Percentiles rank a stretch among this genome's conserved stretches.
Conservation (phyloP, 2,888 invertebrate genomes). For the Ophion obscuratus region DNA sequence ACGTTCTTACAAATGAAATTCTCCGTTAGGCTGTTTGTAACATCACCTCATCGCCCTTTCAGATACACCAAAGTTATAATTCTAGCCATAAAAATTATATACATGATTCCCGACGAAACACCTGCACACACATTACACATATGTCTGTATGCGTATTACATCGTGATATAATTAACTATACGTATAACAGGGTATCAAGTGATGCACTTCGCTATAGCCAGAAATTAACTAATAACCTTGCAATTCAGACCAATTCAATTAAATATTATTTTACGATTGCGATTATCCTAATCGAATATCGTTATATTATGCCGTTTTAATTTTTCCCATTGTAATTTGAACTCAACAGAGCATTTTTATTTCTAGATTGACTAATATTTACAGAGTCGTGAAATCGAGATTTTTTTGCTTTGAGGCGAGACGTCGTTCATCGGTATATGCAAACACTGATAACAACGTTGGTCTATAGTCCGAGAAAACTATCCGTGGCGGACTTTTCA, state of each 20-base stretch:
- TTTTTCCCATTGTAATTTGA: neutral
- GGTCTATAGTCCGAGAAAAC: too few relatives aligned
- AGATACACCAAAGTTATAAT: slow-evolving; percentile 46
- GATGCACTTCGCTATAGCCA: slow-evolving; percentile 34
- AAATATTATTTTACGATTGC: slow-evolving; percentile 8
- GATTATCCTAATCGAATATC: neutral
- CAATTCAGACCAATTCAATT: slow-evolving; percentile 43
- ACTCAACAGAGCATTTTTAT: slow-evolving; percentile 6
- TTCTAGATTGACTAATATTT: slow-evolving; percentile 27
- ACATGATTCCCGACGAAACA: slow-evolving; percentile 55
- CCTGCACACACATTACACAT: slow-evolving; percentile 7
- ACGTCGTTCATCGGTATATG: too few relatives aligned
- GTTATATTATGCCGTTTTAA: neutral
- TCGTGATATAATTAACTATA: neutral
- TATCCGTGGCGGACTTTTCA: too few relatives aligned
- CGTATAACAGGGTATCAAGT: slow-evolving; percentile 1
- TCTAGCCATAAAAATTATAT: slow-evolving; percentile 60
- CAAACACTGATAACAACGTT: too few relatives aligned
- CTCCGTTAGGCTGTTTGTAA: slow-evolving; percentile 47
- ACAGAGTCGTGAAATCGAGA: neutral
- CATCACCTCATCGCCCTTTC: slow-evolving; percentile 29
- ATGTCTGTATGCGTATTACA: slow-evolving; percentile 7
- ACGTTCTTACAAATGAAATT: slow-evolving; percentile 48
- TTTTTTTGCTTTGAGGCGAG: neutral
- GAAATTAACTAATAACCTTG: slow-evolving; percentile 17